Evolutionary conservation across 2,888 invertebrate genomes (phyloP), one percentile per base, ranked within the genome.

Genomic region (Platycheirus albimanus): DNA sequence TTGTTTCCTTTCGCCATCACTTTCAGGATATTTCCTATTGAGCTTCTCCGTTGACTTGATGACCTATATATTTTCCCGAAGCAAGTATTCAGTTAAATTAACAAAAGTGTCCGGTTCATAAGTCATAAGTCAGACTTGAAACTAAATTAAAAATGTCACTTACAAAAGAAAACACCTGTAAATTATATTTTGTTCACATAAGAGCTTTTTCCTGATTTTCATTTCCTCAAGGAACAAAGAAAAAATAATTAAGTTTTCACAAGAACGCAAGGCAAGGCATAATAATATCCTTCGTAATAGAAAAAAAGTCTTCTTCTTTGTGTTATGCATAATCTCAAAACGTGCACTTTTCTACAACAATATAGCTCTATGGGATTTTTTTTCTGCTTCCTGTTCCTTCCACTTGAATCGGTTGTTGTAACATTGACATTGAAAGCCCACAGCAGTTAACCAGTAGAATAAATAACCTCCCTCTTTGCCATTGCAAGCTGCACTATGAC

Each of bases 191-290:
- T 41, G 6, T 24, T n/a, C 13, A n/a, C n/a, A n/a, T n/a, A 24
- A 3, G 30, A 8, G 24, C 15, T 41, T 41, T 28, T n/a, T 4
- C 24, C 11, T 41, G 3, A 7, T 4, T 36, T 13, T 56, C 15
- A 15, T 41, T 41, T 58, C 15, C 41, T 2, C 1, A 2, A 2
- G 1, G 13, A 28, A 41, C 41, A 58, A 41, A 41, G 41, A 24
- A 58, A 58, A 41, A 58, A 15, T 58, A 28, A 58, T 41, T 41
- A 41, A 58, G 15, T 41, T 58, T 41, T 19, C n/a, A n/a, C n/a
- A n/a, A n/a, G n/a, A n/a, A n/a, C n/a, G n/a, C n/a, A n/a, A n/a
- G n/a, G n/a, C n/a, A n/a, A n/a, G n/a, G n/a, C n/a, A n/a, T n/a
- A n/a, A n/a, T n/a, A n/a, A n/a, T n/a, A n/a, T n/a, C n/a, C n/a